These are phyloP conservation scores for Vulpes lagopus DNA, from an alignment of 2,113 vertebrate genomes.

Conservation along the genomic window DNA sequence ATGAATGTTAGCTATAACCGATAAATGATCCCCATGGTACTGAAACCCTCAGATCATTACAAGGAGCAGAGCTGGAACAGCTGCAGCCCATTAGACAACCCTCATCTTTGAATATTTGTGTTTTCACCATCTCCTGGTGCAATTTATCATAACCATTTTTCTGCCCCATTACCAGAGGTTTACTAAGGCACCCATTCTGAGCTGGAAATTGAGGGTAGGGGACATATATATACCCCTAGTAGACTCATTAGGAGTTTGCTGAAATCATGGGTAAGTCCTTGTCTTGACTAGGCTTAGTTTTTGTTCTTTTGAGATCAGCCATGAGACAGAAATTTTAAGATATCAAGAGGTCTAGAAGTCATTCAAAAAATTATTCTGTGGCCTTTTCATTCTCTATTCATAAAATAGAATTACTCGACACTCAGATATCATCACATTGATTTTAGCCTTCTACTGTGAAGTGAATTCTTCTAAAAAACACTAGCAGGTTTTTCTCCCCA, in stretches of 20 bases:
- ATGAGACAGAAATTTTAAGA: background rate
- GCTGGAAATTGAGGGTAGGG: background rate
- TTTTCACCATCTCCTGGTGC: background rate
- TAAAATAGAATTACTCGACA: background rate
- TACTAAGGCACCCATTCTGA: background rate
- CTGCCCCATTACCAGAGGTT: background rate
- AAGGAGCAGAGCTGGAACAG: background rate
- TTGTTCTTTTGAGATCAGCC: background rate
- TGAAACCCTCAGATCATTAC: background rate
- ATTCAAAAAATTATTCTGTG: constrained; percentile 12
- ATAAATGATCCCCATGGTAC: background rate
- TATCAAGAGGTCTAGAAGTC: background rate
- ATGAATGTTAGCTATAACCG: background rate
- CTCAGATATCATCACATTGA: background rate
- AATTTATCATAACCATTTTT: background rate
- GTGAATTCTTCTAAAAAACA: constrained; percentile 24
- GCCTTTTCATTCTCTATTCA: background rate
- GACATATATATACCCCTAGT: no score
- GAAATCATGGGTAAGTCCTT: background rate
- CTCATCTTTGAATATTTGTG: background rate
- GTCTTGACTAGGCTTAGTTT: background rate
- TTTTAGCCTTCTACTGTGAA: background rate
- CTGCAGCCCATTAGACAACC: background rate
- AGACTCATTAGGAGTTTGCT: background rate
- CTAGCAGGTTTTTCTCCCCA: background rate